A percentile compares a stretch with the other conserved stretches of the same genome.
phyloP scores from a whole-genome alignment of 1,140 invertebrate species.

The Halictus rubicundus region DNA sequence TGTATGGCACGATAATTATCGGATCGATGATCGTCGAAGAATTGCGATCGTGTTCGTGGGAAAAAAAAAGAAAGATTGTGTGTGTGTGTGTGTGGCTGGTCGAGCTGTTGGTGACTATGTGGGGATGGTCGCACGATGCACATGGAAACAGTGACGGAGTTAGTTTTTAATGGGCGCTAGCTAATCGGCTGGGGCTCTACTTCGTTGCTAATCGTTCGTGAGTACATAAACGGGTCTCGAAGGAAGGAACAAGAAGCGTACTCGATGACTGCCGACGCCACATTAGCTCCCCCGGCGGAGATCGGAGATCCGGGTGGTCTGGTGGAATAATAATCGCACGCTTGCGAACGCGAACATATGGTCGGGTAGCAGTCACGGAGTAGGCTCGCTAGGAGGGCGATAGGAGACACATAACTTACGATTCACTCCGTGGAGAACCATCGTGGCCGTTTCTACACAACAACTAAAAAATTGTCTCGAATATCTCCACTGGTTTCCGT shows the following conservation, averaged over 20 bases:
- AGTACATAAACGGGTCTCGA: background rate
- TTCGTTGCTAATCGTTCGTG: background rate
- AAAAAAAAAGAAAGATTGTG: too few relatives aligned
- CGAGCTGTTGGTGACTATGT: background rate
- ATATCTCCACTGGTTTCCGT: constrained; percentile 49
- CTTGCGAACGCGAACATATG: background rate
- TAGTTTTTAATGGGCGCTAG: background rate
- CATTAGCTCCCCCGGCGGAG: too few relatives aligned
- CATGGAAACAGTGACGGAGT: background rate
- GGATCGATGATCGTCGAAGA: background rate
- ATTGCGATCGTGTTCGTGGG: background rate
- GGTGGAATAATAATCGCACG: background rate
- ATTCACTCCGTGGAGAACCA: constrained; percentile 79
- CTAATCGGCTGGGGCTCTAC: background rate
- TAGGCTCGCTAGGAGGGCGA: constrained; percentile 36
- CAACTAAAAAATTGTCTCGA: constrained; percentile 62
- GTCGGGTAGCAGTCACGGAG: constrained; percentile 39
- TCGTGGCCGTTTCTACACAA: constrained; percentile 66
- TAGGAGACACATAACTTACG: constrained; percentile 73
- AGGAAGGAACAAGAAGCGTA: constrained; percentile 18
- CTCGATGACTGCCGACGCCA: constrained; percentile 22
- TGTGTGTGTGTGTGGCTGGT: too few relatives aligned
- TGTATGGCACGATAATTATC: background rate
- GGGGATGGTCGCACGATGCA: background rate
- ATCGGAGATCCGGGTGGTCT: too few relatives aligned